These are phyloP conservation scores for Macropodus opercularis DNA, from an alignment of 2,797 vertebrate species.

Conservation along the genomic window DNA sequence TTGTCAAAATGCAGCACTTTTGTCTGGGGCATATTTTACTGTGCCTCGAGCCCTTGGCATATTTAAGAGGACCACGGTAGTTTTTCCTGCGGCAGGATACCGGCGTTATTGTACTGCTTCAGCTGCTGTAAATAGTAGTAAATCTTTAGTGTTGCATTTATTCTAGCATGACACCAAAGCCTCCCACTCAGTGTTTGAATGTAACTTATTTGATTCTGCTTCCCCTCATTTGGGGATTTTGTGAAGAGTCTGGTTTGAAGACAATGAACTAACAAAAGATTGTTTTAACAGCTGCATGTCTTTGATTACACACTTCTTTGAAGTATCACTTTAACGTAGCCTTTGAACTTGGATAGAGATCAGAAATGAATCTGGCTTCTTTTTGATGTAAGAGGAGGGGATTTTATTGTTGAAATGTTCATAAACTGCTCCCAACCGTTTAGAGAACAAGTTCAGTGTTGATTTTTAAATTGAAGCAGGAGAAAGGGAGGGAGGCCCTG, in stretches of 20 bases:
- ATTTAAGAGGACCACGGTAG: constrained; percentile 70
- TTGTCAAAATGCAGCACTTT: constrained; percentile 78
- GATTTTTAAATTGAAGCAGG: constrained; percentile 76
- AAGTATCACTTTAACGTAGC: constrained; percentile 97
- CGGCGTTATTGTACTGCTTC: constrained; percentile 78
- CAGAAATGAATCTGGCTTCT: constrained; percentile 95
- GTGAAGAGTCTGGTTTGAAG: constrained; percentile 94
- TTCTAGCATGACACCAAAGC: constrained; percentile 80
- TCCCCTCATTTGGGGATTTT: constrained; percentile 84
- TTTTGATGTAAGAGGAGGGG: constrained; percentile 97
- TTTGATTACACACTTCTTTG: constrained; percentile 99
- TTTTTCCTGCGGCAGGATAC: constrained; percentile 76
- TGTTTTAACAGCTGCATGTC: constrained; percentile 99
- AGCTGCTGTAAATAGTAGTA: constrained; percentile 81
- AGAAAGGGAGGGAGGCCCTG: constrained; percentile 11
- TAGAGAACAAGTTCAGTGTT: constrained; percentile 84
- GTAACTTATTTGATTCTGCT: constrained; percentile 81
- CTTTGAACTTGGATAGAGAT: constrained; percentile 99
- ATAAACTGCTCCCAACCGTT: constrained; percentile 90
- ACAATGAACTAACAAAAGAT: constrained; percentile 99
- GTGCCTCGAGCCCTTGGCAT: constrained; percentile 69
- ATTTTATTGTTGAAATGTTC: constrained; percentile 97
- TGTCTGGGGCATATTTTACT: constrained; percentile 70
- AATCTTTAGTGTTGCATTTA: constrained; percentile 79
- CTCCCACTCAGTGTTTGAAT: constrained; percentile 76